Evolutionary conservation across 2,113 vertebrate genomes (phyloP).

Genomic region (Sinocyclocheilus rhinocerous): DNA sequence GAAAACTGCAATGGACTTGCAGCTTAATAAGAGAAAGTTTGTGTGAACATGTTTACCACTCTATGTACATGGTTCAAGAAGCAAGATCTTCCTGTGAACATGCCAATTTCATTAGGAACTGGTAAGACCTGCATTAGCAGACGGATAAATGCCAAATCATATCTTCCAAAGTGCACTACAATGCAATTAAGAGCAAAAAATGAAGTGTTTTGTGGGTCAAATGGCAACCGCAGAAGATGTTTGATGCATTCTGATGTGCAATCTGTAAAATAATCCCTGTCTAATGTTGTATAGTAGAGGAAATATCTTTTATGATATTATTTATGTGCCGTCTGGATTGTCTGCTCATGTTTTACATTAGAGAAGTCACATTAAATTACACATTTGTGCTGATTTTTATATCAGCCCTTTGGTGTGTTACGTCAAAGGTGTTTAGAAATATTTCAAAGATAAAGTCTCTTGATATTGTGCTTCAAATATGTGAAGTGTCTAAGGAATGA

Average conservation of each 20-base stretch:
- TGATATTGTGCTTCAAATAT: background rate
- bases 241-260: conserved; percentile 1
- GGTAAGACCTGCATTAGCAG: conserved; percentile 4
- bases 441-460: background rate
- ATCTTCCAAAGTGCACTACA: conserved; percentile 11
- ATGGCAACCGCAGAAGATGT: conserved; percentile 22
- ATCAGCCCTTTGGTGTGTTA: background rate
- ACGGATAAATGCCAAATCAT: background rate
- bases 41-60: background rate
- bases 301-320: conserved; percentile 34
- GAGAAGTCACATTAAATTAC: background rate
- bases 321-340: background rate
- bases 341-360: conserved; percentile 9
- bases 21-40: conserved; percentile 4
- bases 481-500: background rate
- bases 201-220: conserved; percentile 22
- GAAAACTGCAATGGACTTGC: background rate
- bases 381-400: background rate
- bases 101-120: conserved; percentile 11
- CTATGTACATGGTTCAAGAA: background rate
- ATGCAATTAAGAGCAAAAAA: conserved; percentile 21
- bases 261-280: background rate
- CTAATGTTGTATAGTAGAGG: background rate
- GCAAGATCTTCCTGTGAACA: background rate
- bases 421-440: background rate